A percentile compares a stretch with the other conserved stretches of the same genome.
Evolutionary conservation across 1,140 invertebrate genomes (phyloP).

Genomic region (Augochlora pura): DNA sequence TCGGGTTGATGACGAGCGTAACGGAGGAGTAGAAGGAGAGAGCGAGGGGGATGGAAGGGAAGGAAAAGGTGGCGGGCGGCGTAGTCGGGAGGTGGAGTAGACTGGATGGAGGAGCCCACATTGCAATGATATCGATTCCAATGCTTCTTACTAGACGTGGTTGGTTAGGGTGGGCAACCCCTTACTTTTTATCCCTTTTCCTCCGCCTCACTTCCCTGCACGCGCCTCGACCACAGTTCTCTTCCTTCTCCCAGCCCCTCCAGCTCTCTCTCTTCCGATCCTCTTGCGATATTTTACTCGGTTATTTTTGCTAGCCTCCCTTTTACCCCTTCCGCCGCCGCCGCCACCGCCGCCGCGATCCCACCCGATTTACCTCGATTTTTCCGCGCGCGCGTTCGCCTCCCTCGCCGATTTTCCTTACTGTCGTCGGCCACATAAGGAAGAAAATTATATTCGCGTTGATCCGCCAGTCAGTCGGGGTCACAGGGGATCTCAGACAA

Average conservation of each 20-base stretch:
- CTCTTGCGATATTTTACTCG: conserved; percentile 68
- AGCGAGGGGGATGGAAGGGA: conserved; percentile 41
- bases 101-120: conserved; percentile 72
- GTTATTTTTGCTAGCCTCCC: conserved; percentile 64
- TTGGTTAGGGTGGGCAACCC: conserved; percentile 78
- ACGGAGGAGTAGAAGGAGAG: conserved; percentile 55
- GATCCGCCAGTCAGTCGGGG: conserved; percentile 16
- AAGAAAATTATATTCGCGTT: conserved; percentile 21
- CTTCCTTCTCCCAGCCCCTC: conserved; percentile 53
- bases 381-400: background rate
- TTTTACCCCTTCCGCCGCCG: conserved; percentile 46
- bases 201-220: conserved; percentile 64
- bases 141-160: conserved; percentile 79
- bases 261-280: conserved; percentile 51
- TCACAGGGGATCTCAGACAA: background rate
- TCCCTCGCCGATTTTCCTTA: background rate
- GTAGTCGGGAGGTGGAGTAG: conserved; percentile 64
- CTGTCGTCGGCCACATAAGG: conserved; percentile 9
- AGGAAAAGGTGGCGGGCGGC: conserved; percentile 50
- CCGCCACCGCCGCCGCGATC: conserved; percentile 41
- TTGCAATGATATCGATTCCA: conserved; percentile 81
- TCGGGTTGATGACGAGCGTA: conserved; percentile 73
- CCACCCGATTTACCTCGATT: conserved; percentile 39
- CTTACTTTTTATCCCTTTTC: conserved; percentile 79
- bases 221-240: conserved; percentile 56